Evolutionary conservation across 2,888 invertebrate genomes (phyloP).

Genomic region (Digitonthophagus gazella): DNA sequence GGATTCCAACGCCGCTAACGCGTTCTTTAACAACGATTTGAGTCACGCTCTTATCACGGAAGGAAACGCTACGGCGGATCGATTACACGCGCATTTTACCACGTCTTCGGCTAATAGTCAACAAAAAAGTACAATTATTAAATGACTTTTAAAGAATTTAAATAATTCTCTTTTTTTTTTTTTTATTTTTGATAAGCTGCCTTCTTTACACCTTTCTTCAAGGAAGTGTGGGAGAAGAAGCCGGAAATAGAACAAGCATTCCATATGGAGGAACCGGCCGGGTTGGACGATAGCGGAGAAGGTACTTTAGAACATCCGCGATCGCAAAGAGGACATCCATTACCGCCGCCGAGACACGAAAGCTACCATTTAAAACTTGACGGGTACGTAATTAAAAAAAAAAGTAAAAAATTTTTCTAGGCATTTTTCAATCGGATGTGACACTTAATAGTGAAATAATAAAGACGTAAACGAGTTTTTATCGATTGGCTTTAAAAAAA

Average conservation of each 20-base stretch:
- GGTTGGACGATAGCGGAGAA: conserved; percentile 65
- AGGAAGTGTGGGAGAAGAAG: conserved; percentile 94
- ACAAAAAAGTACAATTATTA: conserved; percentile 69
- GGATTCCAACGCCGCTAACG: conserved; percentile 83
- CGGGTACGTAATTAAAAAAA: conserved; percentile 47
- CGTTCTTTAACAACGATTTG: conserved; percentile 86
- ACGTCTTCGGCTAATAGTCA: conserved; percentile 82
- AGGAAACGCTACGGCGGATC: conserved; percentile 88
- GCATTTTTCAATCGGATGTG: too few species aligned
- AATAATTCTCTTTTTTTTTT: conserved; percentile 6
- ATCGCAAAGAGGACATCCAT: conserved; percentile 56
- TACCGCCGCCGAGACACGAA: conserved; percentile 73
- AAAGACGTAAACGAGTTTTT: too few species aligned
- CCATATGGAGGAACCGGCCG: conserved; percentile 73
- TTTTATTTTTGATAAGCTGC: too few species aligned
- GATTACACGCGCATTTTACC: conserved; percentile 87
- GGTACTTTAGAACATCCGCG: conserved; percentile 70
- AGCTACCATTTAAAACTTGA: conserved; percentile 72
- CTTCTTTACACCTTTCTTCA: conserved; percentile 93
- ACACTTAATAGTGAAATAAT: too few species aligned
- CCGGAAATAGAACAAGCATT: conserved; percentile 92
- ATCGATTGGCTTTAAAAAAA: not conserved
- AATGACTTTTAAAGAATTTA: conserved; percentile 39
- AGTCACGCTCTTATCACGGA: conserved; percentile 90
- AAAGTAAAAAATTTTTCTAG: too few species aligned